A percentile compares a stretch with the other conserved stretches of the same genome.
phyloP scores from a whole-genome alignment of 2,888 invertebrate species.

The Parasteatoda lunata region DNA sequence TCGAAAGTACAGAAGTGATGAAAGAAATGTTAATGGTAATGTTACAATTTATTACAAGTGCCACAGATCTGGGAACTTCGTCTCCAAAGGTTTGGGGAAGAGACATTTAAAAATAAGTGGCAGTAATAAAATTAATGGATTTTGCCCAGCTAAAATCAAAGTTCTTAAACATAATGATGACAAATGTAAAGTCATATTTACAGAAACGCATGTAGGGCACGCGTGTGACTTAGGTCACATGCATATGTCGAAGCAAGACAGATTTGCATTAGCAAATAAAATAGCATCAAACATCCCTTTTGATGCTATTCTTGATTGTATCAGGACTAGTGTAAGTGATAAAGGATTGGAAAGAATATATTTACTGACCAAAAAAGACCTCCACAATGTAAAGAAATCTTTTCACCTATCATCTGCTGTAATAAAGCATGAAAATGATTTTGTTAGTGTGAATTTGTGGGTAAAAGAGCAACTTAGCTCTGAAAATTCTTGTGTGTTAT shows the following conservation, averaged over 20 bases:
- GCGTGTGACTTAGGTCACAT: neutral
- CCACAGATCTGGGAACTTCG: slow-evolving; percentile 11
- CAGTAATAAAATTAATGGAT: slow-evolving; percentile 10
- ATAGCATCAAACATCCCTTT: slow-evolving; percentile 1
- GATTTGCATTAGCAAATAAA: neutral
- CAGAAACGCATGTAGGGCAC: slow-evolving; percentile 1
- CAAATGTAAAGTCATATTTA: neutral
- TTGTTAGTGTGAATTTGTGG: neutral
- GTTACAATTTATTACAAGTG: neutral
- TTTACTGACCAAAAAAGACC: slow-evolving; percentile 8
- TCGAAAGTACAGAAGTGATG: neutral
- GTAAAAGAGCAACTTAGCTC: neutral
- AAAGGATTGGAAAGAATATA: neutral
- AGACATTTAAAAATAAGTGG: slow-evolving; percentile 19
- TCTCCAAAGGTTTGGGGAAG: neutral
- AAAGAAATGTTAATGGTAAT: neutral
- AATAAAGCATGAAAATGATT: neutral
- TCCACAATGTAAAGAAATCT: slow-evolving; percentile 8
- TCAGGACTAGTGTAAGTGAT: neutral
- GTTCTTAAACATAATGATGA: neutral
- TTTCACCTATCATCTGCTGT: neutral
- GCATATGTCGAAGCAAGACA: neutral
- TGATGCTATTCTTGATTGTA: slow-evolving; percentile 7
- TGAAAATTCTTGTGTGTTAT: neutral
- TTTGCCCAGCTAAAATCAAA: slow-evolving; percentile 32